phyloP scores from a whole-genome alignment of 2,113 vertebrate species.

The Mus pahari region DNA sequence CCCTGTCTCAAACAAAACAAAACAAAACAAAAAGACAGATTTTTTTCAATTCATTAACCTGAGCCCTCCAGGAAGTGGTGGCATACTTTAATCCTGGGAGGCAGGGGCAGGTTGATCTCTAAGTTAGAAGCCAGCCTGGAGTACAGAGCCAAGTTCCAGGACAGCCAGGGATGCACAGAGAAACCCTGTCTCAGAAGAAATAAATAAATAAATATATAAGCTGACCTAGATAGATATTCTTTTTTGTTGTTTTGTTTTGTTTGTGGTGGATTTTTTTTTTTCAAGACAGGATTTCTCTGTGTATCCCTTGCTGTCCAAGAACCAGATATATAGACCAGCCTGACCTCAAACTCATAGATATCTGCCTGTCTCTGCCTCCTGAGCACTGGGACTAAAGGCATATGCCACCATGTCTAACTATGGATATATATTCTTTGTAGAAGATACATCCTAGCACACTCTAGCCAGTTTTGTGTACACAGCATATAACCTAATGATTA shows the following conservation, averaged over 20 bases:
- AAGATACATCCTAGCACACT: neutral
- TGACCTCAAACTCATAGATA: neutral
- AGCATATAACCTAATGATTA: conserved; percentile 11
- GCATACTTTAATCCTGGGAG: neutral
- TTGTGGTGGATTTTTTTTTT: neutral
- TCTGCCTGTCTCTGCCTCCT: neutral
- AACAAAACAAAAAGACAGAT: no score
- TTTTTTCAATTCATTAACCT: conserved; percentile 34
- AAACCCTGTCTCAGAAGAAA: neutral
- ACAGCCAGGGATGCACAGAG: neutral
- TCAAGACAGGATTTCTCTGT: neutral
- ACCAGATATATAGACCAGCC: neutral
- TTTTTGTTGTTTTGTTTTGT: neutral
- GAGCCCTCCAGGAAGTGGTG: neutral
- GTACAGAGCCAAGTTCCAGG: neutral
- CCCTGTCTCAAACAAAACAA: no score
- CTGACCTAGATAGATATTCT: neutral
- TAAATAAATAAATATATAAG: neutral
- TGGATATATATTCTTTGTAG: neutral
- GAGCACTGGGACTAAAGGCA: neutral
- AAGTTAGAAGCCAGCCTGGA: neutral
- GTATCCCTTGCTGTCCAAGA: neutral
- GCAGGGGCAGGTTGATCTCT: neutral
- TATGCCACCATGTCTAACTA: no score
- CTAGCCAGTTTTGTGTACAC: neutral